Percentiles rank a stretch among this genome's conserved stretches.
Conservation (phyloP, 2,797 vertebrate species). For the Gobio occitaniae region DNA sequence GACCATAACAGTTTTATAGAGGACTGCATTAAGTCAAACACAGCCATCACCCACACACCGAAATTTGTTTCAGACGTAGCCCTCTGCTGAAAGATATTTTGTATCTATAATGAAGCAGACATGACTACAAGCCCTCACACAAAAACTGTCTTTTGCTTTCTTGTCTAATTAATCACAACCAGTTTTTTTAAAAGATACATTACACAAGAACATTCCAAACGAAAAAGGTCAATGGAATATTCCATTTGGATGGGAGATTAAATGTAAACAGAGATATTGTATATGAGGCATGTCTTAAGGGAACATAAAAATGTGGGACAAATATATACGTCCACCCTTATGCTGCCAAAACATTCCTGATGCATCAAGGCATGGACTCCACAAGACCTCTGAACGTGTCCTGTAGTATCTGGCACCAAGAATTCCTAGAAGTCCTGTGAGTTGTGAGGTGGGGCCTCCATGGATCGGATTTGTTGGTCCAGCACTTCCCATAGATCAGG, state of each 20-base stretch:
- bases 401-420: background rate
- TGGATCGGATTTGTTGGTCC: background rate
- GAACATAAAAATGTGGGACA: background rate
- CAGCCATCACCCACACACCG: constrained; percentile 10
- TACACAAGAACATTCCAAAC: background rate
- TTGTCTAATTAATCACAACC: background rate
- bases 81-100: background rate
- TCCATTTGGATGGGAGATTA: background rate
- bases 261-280: background rate
- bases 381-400: background rate
- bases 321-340: background rate
- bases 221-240: background rate
- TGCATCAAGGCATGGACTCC: background rate
- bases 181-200: too few species aligned
- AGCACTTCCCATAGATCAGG: background rate
- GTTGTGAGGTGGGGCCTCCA: background rate
- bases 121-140: background rate
- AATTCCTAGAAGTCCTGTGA: background rate
- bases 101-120: background rate
- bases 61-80: background rate
- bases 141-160: background rate
- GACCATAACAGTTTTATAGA: constrained; percentile 52
- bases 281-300: background rate
- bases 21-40: constrained; percentile 37
- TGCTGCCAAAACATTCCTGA: background rate